Base-by-base conservation (phyloP, 2,888 invertebrate genomes). In the Diaprepes abbreviatus region DNA sequence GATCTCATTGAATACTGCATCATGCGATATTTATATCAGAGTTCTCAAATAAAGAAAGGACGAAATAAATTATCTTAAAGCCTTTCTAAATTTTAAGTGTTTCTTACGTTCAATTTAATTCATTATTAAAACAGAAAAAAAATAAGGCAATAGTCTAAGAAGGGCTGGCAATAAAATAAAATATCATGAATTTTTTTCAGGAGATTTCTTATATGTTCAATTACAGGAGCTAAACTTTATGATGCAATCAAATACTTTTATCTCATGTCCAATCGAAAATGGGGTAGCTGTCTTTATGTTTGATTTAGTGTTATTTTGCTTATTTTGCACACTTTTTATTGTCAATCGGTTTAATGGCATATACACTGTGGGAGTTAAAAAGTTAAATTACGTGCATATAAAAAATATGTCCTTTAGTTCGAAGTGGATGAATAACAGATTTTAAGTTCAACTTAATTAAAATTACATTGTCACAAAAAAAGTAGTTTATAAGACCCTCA, bases 211-310 rank as follows among this genome's bases (percentile, higher is more conserved):
- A 59, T 36, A 50, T 14, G 16, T 33, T 43, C 55, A 54, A 68
- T 68, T 57, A 68, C 40, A 35, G 38, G 45, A 33, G 54, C 45
- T 62, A 68, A 68, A 52, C n/a, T 68, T 68, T 68, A 68, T 33
- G 55, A 62, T 3, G 19, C 38, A 48, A 48, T 50, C 28, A 62
- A 50, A 62, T 12, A 50, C 16, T 40, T 50, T 62, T 62, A 50
- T 48, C 31, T 62, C 33, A 16, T 33, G 33, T 35, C 54, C 31
- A 35, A 54, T 33, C 31, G n/a, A 35, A 31, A 35, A 54, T 2
- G n/a, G 31, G 33, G 16, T 31, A 31, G 33, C 17, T 14, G 3
- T 35, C 31, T 54, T 35, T 35, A 19, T 19, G 35, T 35, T 31
- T 54, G 54, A 43, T 43, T 21, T 43, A 19, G 19, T 43, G 19